Evolutionary conservation across 2,797 vertebrate species (phyloP).

Genomic region (Semotilus atromaculatus): DNA sequence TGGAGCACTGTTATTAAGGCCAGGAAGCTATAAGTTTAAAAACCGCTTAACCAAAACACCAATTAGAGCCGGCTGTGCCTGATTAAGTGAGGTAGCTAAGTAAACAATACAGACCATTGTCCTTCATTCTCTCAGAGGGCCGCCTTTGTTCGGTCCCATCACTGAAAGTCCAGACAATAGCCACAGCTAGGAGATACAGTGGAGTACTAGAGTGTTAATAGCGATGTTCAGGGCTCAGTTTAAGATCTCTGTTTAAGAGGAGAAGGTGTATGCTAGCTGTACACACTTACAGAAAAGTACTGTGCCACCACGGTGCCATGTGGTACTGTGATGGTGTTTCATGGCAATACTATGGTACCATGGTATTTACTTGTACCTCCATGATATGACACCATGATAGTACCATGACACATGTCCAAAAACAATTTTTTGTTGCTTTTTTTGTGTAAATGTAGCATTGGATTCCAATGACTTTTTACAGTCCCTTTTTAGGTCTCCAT

Average conservation of each 20-base stretch:
- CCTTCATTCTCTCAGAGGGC: slow-evolving; percentile 63
- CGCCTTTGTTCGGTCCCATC: slow-evolving; percentile 66
- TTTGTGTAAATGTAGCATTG: neutral
- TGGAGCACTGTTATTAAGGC: slow-evolving; percentile 66
- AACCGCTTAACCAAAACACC: slow-evolving; percentile 87
- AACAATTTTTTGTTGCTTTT: neutral
- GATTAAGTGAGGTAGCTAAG: slow-evolving; percentile 71
- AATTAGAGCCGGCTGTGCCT: slow-evolving; percentile 77
- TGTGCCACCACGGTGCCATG: neutral
- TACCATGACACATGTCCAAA: neutral
- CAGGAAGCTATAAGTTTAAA: slow-evolving; percentile 81
- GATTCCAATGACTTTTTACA: neutral
- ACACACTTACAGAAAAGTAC: slow-evolving; percentile 3
- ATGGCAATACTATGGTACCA: neutral
- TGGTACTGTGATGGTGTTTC: neutral
- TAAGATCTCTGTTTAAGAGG: slow-evolving; percentile 2
- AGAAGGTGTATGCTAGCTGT: neutral
- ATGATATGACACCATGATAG: neutral
- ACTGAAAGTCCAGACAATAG: slow-evolving; percentile 65
- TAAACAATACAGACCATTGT: slow-evolving; percentile 78
- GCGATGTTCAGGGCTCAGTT: slow-evolving; percentile 4
- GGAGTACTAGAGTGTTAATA: slow-evolving; percentile 22
- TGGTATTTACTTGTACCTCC: neutral
- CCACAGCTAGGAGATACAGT: slow-evolving; percentile 44
- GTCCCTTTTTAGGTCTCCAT: neutral